Conservation (phyloP, 2,888 invertebrate species). For the Sphinx pinastri region DNA sequence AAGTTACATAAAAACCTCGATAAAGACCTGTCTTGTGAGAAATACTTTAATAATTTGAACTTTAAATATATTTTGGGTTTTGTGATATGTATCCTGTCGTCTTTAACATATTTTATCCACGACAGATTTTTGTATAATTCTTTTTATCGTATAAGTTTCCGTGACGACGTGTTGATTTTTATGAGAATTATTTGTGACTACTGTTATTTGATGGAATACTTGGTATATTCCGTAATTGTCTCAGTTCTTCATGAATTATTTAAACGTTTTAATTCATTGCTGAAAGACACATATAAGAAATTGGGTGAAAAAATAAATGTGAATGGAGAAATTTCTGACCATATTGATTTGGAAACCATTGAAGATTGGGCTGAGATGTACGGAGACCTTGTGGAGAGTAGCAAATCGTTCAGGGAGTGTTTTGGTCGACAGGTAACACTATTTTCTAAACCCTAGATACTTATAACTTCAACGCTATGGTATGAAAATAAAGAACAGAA, state of each 20-base stretch:
- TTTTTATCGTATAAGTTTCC: background rate
- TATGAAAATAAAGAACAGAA: no score
- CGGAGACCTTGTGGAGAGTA: background rate
- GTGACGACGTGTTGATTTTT: background rate
- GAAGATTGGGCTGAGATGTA: background rate
- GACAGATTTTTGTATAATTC: no score
- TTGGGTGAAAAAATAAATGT: background rate
- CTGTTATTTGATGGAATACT: background rate
- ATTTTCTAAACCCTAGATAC: background rate
- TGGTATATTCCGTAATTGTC: background rate
- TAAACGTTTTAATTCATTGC: background rate
- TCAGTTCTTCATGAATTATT: background rate
- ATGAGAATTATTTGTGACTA: background rate
- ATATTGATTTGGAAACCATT: background rate
- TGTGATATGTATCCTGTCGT: no score
- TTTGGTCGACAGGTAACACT: conserved; percentile 14
- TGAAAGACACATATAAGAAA: background rate
- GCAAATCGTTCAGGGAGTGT: background rate
- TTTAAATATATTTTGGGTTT: background rate
- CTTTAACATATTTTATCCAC: no score
- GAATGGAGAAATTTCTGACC: background rate
- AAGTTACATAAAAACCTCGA: background rate
- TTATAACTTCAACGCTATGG: no score
- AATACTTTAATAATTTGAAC: background rate
- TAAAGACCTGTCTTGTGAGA: background rate